Evolutionary conservation across 2,888 invertebrate species (phyloP).

Genomic region (Oxystoma pomonae): DNA sequence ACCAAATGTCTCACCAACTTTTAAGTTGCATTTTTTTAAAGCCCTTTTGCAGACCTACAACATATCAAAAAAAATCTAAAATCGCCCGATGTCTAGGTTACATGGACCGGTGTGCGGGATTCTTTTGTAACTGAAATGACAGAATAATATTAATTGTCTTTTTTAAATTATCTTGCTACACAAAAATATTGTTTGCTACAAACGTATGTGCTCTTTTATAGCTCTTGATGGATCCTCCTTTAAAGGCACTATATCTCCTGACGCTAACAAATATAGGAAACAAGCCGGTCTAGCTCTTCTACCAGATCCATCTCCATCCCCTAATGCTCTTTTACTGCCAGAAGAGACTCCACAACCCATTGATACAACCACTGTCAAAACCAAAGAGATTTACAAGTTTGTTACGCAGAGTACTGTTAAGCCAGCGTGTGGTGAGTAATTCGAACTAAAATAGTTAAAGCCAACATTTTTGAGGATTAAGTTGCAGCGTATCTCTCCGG

Average conservation of each 20-base stretch:
- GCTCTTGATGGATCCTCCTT: slow-evolving; percentile 40
- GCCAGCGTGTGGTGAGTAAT: slow-evolving; percentile 50
- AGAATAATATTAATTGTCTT: too few relatives aligned
- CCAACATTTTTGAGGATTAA: too few relatives aligned
- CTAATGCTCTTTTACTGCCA: slow-evolving; percentile 7
- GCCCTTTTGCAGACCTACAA: too few relatives aligned
- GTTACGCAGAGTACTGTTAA: slow-evolving; percentile 44
- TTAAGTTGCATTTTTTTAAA: too few relatives aligned
- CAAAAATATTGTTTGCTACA: not conserved
- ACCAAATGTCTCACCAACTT: too few relatives aligned
- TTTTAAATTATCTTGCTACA: too few relatives aligned
- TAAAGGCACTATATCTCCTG: slow-evolving; percentile 32
- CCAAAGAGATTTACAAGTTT: slow-evolving; percentile 25
- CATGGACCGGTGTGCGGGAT: too few relatives aligned
- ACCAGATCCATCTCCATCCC: slow-evolving; percentile 12
- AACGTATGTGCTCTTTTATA: slow-evolving; percentile 21
- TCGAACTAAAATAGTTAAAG: too few relatives aligned
- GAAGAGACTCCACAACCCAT: slow-evolving; percentile 18
- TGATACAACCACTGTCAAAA: slow-evolving; percentile 24
- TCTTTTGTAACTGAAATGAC: too few relatives aligned
- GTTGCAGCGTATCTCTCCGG: too few relatives aligned
- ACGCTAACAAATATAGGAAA: slow-evolving; percentile 29
- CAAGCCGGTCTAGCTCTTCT: slow-evolving; percentile 19
- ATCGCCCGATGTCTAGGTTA: too few relatives aligned
- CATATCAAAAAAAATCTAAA: too few relatives aligned